Percentiles rank a stretch among this genome's conserved stretches.
These are phyloP conservation scores for Ormyrus thymus DNA, from an alignment of 2,888 invertebrate species.

Conservation along the genomic window DNA sequence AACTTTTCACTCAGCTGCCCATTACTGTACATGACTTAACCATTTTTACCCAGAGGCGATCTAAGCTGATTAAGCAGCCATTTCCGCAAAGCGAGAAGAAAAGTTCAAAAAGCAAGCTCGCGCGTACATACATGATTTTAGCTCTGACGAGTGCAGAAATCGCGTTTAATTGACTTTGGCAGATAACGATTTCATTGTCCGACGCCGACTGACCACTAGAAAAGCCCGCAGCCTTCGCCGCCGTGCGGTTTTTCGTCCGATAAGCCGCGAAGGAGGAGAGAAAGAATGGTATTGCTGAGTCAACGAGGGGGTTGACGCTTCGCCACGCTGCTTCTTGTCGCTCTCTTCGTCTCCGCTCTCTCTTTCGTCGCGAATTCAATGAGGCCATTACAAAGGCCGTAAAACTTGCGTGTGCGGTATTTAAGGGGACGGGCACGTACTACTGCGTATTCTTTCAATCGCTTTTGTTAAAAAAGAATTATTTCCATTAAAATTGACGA, in stretches of 20 bases:
- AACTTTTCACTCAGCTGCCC: too few species aligned
- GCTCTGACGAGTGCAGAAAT: too few species aligned
- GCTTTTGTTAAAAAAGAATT: too few species aligned
- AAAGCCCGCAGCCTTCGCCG: conserved; percentile 36
- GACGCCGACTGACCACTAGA: conserved; percentile 14
- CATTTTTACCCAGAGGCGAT: not conserved
- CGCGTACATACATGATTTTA: too few species aligned
- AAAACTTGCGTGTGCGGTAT: conserved; percentile 56
- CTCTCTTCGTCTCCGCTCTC: not conserved
- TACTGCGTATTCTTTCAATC: too few species aligned
- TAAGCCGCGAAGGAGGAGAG: conserved; percentile 59
- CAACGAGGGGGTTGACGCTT: conserved; percentile 56
- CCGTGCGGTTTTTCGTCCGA: conserved; percentile 59
- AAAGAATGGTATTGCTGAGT: conserved; percentile 65
- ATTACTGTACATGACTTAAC: not conserved
- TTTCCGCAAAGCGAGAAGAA: too few species aligned
- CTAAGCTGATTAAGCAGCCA: too few species aligned
- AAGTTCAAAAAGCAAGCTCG: too few species aligned
- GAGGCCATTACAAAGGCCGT: conserved; percentile 61
- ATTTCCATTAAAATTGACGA: too few species aligned
- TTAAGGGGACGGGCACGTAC: not conserved
- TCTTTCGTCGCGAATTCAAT: conserved; percentile 59
- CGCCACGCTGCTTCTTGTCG: not conserved
- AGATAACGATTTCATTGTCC: conserved; percentile 62
- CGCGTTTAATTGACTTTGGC: conserved; percentile 59